Percentiles rank a stretch among this genome's conserved stretches.
Evolutionary conservation across 2,888 invertebrate species (phyloP).

Genomic region (Cheilosia scutellata): DNA sequence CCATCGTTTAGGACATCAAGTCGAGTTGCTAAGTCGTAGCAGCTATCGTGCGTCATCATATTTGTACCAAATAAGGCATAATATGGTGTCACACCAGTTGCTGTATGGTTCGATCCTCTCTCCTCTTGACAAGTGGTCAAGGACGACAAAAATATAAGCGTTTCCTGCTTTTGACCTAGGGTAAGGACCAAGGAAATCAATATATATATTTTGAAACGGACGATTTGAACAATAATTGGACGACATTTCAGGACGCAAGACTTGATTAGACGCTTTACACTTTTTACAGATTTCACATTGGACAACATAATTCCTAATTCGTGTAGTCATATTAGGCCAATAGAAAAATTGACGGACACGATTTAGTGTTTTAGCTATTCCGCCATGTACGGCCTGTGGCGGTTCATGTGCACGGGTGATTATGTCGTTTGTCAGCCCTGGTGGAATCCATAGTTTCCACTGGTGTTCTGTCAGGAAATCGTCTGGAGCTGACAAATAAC

Average conservation of each 20-base stretch:
- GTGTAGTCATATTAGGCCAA: slow-evolving; percentile 25
- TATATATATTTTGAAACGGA: neutral
- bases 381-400: slow-evolving; percentile 38
- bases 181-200: neutral
- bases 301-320: too few relatives aligned
- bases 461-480: neutral
- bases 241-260: too few relatives aligned
- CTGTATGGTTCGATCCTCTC: too few relatives aligned
- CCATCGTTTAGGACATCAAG: too few relatives aligned
- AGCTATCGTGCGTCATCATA: too few relatives aligned
- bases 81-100: too few relatives aligned
- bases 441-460: slow-evolving; percentile 40
- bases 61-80: too few relatives aligned
- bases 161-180: neutral
- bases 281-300: too few relatives aligned
- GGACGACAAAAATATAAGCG: neutral
- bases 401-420: slow-evolving; percentile 36
- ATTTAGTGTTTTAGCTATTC: slow-evolving; percentile 32
- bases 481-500: neutral
- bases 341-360: slow-evolving; percentile 1
- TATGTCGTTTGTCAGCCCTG: slow-evolving; percentile 1
- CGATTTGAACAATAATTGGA: neutral
- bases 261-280: too few relatives aligned
- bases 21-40: too few relatives aligned
- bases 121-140: neutral